Evolutionary conservation across 2,888 invertebrate genomes (phyloP).

Genomic region (Catocala sponsa): DNA sequence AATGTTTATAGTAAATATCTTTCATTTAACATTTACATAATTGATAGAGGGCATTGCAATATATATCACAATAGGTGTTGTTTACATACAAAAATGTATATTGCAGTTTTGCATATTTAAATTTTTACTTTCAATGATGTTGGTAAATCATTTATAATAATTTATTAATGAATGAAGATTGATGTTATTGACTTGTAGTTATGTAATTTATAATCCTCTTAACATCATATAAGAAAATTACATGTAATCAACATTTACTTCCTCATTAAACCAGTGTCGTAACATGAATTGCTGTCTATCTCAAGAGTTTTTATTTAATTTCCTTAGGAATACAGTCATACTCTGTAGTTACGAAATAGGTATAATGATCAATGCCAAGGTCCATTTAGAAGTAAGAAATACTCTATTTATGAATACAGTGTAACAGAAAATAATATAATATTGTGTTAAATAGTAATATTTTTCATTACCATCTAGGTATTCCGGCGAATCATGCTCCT

Average conservation of each 20-base stretch:
- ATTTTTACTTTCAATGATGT: no score
- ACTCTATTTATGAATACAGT: no score
- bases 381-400: no score
- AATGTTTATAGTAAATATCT: not conserved
- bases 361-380: not conserved
- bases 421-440: no score
- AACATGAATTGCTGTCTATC: slow-evolving; percentile 14
- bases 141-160: no score
- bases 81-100: no score
- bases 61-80: not conserved
- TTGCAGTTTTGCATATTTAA: no score
- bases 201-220: not conserved
- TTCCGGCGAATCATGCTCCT: slow-evolving; percentile 94
- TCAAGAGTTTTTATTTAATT: slow-evolving; percentile 17
- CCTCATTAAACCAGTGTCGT: slow-evolving; percentile 9
- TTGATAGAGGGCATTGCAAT: slow-evolving; percentile 4
- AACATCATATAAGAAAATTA: not conserved
- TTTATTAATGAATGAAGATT: no score
- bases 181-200: not conserved
- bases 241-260: slow-evolving; percentile 9
- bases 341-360: not conserved
- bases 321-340: slow-evolving; percentile 12
- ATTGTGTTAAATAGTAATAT: no score
- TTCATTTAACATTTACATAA: not conserved
- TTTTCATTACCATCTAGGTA: slow-evolving; percentile 79